phyloP scores from a whole-genome alignment of 2,113 vertebrate species.

The Craseonycteris thonglongyai region DNA sequence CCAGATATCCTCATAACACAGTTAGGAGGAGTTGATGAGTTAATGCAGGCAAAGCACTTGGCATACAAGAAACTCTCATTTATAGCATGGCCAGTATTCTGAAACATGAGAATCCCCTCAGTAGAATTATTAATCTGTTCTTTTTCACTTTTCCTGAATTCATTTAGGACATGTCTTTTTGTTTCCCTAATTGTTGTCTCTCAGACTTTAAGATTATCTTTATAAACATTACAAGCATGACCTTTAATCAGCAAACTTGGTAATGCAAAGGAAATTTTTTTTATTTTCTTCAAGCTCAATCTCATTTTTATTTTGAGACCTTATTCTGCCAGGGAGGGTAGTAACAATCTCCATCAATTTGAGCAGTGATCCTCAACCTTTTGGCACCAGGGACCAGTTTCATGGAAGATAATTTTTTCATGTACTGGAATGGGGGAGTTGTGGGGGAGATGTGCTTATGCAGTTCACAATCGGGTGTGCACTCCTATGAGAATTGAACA shows the following conservation, averaged over 20 bases:
- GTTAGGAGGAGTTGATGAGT: not conserved
- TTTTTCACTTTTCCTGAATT: not conserved
- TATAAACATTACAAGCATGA: not conserved
- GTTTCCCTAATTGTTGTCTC: not conserved
- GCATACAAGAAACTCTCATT: not conserved
- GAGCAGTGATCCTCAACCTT: too few species aligned
- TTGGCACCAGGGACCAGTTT: too few species aligned
- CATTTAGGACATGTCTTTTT: not conserved
- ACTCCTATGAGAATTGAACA: too few species aligned
- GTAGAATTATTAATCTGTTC: not conserved
- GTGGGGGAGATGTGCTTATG: too few species aligned
- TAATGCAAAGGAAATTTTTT: not conserved
- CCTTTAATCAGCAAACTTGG: not conserved
- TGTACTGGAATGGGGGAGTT: too few species aligned
- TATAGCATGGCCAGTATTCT: not conserved
- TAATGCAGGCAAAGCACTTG: not conserved
- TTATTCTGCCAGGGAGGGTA: not conserved
- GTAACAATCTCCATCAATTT: not conserved
- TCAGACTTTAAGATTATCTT: not conserved
- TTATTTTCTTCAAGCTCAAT: not conserved
- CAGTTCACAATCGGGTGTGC: too few species aligned
- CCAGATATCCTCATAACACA: not conserved
- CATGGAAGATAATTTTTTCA: too few species aligned
- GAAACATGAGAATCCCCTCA: not conserved
- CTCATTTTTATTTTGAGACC: not conserved